phyloP scores from a whole-genome alignment of 2,113 vertebrate species.

The Lophius piscatorius region DNA sequence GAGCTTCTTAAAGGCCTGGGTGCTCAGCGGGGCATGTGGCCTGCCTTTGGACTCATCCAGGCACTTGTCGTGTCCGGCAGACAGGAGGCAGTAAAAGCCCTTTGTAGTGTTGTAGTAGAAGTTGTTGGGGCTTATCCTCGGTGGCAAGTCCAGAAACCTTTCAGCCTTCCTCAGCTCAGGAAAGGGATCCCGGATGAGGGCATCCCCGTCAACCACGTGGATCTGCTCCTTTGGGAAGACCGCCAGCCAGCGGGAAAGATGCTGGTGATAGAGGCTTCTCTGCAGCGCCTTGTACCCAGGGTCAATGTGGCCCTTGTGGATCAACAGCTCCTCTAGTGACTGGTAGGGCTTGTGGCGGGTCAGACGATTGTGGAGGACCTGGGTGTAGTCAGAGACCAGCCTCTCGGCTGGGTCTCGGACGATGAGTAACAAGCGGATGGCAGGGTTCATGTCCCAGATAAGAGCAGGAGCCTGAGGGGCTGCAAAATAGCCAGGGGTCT shows the following conservation, averaged over 20 bases:
- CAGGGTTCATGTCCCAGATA: slow-evolving; percentile 74
- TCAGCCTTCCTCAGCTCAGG: slow-evolving; percentile 82
- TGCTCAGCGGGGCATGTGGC: slow-evolving; percentile 79
- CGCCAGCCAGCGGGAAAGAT: slow-evolving; percentile 79
- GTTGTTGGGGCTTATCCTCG: slow-evolving; percentile 77
- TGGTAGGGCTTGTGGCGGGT: slow-evolving; percentile 80
- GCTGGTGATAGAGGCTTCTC: slow-evolving; percentile 82
- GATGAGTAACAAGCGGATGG: slow-evolving; percentile 80
- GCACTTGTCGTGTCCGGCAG: slow-evolving; percentile 80
- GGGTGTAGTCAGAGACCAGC: slow-evolving; percentile 86
- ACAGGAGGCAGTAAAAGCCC: slow-evolving; percentile 84
- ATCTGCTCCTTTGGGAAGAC: slow-evolving; percentile 81
- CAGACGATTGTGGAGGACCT: slow-evolving; percentile 84
- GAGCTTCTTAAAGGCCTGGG: slow-evolving; percentile 75
- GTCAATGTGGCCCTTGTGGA: slow-evolving; percentile 73
- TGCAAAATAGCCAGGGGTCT: slow-evolving; percentile 85
- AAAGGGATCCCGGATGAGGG: slow-evolving; percentile 80
- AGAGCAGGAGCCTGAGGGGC: slow-evolving; percentile 74
- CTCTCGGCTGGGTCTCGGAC: slow-evolving; percentile 83
- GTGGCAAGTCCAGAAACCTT: slow-evolving; percentile 77
- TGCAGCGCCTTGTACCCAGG: slow-evolving; percentile 82
- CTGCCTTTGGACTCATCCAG: slow-evolving; percentile 85
- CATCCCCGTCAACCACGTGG: slow-evolving; percentile 84
- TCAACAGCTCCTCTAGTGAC: slow-evolving; percentile 78
- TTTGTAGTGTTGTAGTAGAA: slow-evolving; percentile 87